Base-by-base conservation (phyloP, 2,888 invertebrate genomes). In the Tuberolachnus salignus region DNA sequence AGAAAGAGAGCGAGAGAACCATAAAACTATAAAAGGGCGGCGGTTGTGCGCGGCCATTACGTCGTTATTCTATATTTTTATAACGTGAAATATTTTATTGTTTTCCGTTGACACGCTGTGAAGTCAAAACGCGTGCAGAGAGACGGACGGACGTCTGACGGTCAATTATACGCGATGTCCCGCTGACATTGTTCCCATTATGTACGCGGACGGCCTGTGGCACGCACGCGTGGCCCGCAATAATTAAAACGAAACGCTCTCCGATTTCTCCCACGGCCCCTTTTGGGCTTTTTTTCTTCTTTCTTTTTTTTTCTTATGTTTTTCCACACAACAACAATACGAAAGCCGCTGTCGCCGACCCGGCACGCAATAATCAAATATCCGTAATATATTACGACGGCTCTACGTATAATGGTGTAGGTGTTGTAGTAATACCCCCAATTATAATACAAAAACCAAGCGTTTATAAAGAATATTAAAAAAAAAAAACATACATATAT, bases 161-260 rank as follows among this genome's bases (percentile, higher is more conserved):
- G 74, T 78, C 75, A 78, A 78, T 78, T 78, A 78, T 67, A 59
- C 34, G 34, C 14, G 49, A 69, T 69, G 75, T 69, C 75, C 75
- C 67, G 75, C 75, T 78, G 75, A 78, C 75, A 67, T 46, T 16
- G 66, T 67, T 78, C 67, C 75, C 49, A 74, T 74, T 74, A 74
- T 49, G 53, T 44, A n/a, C 44, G 44, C 42, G 55, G 57, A 78
- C 75, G 34, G 16, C 57, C 67, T 11, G 75, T n/a, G 67, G 19
- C 21, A 19, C 16, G 49, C 59, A 59, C 75, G 21, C 75, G 67
- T 57, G 75, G 49, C 75, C 49, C n/a, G 34, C 75, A 78, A 66
- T 34, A 34, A 59, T 75, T 66, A 78, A 78, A 67, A 67, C 67
- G 67, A 67, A 72, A 42, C 66, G 67, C 67, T 67, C 26, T 13